Percentiles rank a stretch among this genome's conserved stretches.
Evolutionary conservation across 2,113 vertebrate species (phyloP).

Genomic region (Microcebus ravelobensis): DNA sequence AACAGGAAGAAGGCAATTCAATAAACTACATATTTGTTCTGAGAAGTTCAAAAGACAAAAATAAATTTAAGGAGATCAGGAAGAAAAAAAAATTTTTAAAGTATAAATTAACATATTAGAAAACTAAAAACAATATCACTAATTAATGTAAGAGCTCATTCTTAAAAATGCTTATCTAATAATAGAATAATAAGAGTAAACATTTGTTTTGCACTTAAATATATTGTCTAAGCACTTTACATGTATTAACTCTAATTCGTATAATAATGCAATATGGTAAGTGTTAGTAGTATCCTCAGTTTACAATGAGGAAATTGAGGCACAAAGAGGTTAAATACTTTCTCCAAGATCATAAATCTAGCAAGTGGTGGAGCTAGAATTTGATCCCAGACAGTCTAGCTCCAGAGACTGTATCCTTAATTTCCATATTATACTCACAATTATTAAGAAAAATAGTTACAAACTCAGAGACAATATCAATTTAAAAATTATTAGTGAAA

Average conservation of each 20-base stretch:
- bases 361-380: not conserved
- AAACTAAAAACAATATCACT: not conserved
- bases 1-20: slow-evolving; percentile 17
- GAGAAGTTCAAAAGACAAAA: slow-evolving; percentile 22
- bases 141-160: not conserved
- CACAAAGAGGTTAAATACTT: not conserved
- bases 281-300: not conserved
- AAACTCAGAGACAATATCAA: not conserved
- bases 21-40: not conserved
- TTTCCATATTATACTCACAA: not conserved
- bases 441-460: not conserved
- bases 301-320: not conserved
- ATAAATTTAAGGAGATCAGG: not conserved
- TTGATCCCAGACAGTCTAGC: not conserved
- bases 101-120: not conserved
- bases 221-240: slow-evolving; percentile 42
- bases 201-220: not conserved
- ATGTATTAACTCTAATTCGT: not conserved
- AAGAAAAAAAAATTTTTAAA: not conserved
- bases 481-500: not conserved
- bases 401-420: not conserved
- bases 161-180: not conserved
- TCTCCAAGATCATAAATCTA: not conserved
- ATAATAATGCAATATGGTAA: not conserved
- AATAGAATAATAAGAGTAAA: not conserved